Percentiles rank a stretch among this genome's conserved stretches.
Conservation (phyloP, 2,888 invertebrate genomes). For the Leptinotarsa haldemani region DNA sequence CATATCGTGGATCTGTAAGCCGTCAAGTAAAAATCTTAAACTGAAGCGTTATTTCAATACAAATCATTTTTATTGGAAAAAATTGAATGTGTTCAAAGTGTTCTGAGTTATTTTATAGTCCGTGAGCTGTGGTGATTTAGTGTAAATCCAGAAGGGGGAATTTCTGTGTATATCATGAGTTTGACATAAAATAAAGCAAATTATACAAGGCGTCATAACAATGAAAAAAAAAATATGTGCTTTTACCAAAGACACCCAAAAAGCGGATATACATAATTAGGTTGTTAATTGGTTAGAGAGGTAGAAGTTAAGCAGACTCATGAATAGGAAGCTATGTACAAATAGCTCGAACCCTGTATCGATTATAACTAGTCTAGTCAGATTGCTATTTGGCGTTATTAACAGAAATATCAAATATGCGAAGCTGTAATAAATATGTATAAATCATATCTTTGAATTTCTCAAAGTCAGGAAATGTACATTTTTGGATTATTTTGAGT, state of each 20-base stretch:
- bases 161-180: slow-evolving; percentile 10
- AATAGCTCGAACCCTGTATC: slow-evolving; percentile 62
- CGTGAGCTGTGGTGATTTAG: background rate
- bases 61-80: too few species aligned
- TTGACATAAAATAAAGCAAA: slow-evolving; percentile 17
- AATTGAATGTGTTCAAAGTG: too few species aligned
- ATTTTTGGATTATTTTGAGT: background rate
- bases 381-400: slow-evolving; percentile 40
- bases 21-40: too few species aligned
- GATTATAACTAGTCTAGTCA: slow-evolving; percentile 61
- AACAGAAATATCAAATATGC: background rate
- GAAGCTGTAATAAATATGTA: background rate
- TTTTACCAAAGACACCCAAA: background rate
- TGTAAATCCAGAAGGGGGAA: background rate
- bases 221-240: background rate
- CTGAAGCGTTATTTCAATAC: too few species aligned
- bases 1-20: too few species aligned
- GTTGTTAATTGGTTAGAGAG: background rate
- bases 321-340: slow-evolving; percentile 66
- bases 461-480: background rate
- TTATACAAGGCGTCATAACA: slow-evolving; percentile 2
- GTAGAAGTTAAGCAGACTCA: slow-evolving; percentile 39
- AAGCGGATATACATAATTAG: background rate
- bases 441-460: background rate
- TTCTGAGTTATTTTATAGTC: too few species aligned